phyloP scores from a whole-genome alignment of 2,888 invertebrate genomes.

The Seira ritae region DNA sequence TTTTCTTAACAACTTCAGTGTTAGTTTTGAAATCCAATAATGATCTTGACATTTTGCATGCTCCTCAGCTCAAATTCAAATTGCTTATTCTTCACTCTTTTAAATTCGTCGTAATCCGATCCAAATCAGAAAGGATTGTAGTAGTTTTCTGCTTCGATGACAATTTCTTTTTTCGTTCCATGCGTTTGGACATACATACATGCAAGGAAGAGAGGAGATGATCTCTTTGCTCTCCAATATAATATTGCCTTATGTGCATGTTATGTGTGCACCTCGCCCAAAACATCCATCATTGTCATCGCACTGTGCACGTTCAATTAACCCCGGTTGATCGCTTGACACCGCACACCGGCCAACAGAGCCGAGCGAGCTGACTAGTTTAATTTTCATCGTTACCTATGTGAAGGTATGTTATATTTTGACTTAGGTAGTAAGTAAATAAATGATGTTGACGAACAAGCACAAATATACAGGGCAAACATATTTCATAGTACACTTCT shows the following conservation, averaged over 20 bases:
- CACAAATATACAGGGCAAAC: constrained; percentile 17
- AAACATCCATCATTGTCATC: constrained; percentile 66
- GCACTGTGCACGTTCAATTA: constrained; percentile 55
- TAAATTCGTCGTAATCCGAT: no score
- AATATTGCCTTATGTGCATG: background rate
- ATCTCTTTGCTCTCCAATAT: background rate
- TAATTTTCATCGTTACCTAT: background rate
- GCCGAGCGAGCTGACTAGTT: constrained; percentile 10
- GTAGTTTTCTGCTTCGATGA: no score
- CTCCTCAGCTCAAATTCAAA: no score
- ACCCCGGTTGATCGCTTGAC: constrained; percentile 44
- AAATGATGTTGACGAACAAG: background rate
- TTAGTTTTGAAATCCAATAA: no score
- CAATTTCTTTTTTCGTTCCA: no score
- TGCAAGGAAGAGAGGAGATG: background rate
- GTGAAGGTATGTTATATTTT: no score
- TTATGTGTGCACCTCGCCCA: constrained; percentile 48
- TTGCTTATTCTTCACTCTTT: no score
- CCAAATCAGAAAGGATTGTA: no score
- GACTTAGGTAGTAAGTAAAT: constrained; percentile 1
- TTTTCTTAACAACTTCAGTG: no score
- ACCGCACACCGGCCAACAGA: constrained; percentile 10
- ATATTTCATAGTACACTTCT: constrained; percentile 13
- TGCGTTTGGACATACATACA: no score
- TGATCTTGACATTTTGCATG: no score